These are phyloP conservation scores for Cerastis leucographa DNA, from an alignment of 2,888 invertebrate species.

Conservation along the genomic window DNA sequence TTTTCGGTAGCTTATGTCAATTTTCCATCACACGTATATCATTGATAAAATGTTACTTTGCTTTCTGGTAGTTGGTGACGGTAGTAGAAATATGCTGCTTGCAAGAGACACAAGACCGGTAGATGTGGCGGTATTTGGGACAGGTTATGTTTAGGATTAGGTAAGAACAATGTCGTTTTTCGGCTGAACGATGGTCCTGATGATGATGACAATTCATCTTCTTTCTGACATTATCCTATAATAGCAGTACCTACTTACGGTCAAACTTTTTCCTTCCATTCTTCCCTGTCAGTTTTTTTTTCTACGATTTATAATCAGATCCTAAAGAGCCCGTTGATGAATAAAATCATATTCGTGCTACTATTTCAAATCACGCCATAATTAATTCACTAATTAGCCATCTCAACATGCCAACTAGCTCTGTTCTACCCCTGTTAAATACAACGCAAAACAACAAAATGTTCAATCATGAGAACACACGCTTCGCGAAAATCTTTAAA, in stretches of 20 bases:
- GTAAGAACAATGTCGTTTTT: background rate
- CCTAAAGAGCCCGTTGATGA: background rate
- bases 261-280: background rate
- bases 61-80: background rate
- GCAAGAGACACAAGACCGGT: background rate
- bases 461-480: background rate
- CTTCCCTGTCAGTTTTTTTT: background rate
- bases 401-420: background rate
- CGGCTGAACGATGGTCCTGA: background rate
- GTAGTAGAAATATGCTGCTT: too few relatives aligned
- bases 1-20: background rate
- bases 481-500: background rate
- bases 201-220: background rate
- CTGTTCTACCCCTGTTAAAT: background rate
- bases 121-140: background rate
- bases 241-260: background rate
- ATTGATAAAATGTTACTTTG: background rate
- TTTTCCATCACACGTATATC: background rate
- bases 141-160: background rate
- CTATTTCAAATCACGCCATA: background rate
- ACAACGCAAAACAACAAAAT: background rate
- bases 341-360: background rate
- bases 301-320: background rate
- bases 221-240: too few relatives aligned
- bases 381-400: background rate